Base-by-base conservation (phyloP, 2,888 invertebrate genomes). In the Tortricodes alternella region DNA sequence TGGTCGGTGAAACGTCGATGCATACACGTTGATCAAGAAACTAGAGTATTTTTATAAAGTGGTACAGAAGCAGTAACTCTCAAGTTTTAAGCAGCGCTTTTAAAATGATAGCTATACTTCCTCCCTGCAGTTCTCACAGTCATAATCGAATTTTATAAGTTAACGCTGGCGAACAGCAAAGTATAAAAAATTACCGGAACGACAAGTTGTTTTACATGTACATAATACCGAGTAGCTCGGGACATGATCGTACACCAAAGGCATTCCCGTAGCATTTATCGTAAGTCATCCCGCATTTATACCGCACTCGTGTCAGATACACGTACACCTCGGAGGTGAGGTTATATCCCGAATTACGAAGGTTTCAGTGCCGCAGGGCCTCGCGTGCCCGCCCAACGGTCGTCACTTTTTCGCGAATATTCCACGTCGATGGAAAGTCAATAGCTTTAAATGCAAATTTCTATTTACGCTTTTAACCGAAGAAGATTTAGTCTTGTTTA, bases 1-100 rank as follows among this genome's bases (percentile, higher is more conserved):
- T 58, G 32, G 57, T 57, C 58, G 59, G 61, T 60, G 63, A 61
- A 67, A 67, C 62, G 71, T 65, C 71, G 70, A 70, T 69, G 68
- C 67, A 64, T 64, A 63, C 59, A 38, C 46, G 41, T 53, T 46
- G 60, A 53, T 35, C 46, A 29, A 13, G 35, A 37, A 3, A 11
- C 8, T 35, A 34, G 32, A 3, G 29, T 29, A n/a, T 29, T 29
- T n/a, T 29, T n/a, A 29, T 2, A 2, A 2, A 9, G 2, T 9
- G 9, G 5, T 9, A 9, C n/a, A n/a, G n/a, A n/a, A n/a, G n/a
- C n/a, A n/a, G n/a, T n/a, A n/a, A n/a, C n/a, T n/a, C n/a, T n/a
- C n/a, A n/a, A n/a, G n/a, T n/a, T n/a, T n/a, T n/a, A n/a, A n/a
- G n/a, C n/a, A n/a, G n/a, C n/a, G n/a, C n/a, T n/a, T n/a, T n/a